Evolutionary conservation across 2,888 invertebrate species (phyloP).

Genomic region (Chaetoderma sp.): DNA sequence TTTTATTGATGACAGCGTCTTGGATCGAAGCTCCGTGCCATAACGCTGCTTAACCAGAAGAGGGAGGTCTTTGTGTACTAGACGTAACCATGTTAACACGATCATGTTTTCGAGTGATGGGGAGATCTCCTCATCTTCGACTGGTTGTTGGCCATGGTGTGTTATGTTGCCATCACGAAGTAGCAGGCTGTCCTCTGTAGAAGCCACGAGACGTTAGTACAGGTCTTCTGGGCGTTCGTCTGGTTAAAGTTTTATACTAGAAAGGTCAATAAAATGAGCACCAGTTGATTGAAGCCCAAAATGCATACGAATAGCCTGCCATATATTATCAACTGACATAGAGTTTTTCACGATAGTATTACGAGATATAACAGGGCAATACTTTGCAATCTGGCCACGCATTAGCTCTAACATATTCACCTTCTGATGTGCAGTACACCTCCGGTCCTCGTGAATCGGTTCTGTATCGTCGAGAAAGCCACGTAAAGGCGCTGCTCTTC

Average conservation of each 20-base stretch:
- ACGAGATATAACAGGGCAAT: constrained; percentile 27
- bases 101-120: constrained; percentile 25
- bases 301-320: constrained; percentile 33
- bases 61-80: constrained; percentile 18
- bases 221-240: constrained; percentile 36
- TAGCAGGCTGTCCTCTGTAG: constrained; percentile 34
- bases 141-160: constrained; percentile 28
- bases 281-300: constrained; percentile 36
- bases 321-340: constrained; percentile 24
- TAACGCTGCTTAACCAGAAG: constrained; percentile 9
- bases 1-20: constrained; percentile 1
- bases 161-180: constrained; percentile 21
- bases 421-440: constrained; percentile 31
- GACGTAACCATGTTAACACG: constrained; percentile 18
- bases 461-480: constrained; percentile 25
- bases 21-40: background rate
- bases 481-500: constrained; percentile 15
- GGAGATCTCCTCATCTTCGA: constrained; percentile 24
- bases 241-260: constrained; percentile 25
- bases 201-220: constrained; percentile 33
- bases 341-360: constrained; percentile 34
- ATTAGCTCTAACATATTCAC: constrained; percentile 29
- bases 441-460: background rate
- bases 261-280: constrained; percentile 33
- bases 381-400: constrained; percentile 38